phyloP scores from a whole-genome alignment of 1,140 invertebrate species.

The Oreohelix idahoensis region DNA sequence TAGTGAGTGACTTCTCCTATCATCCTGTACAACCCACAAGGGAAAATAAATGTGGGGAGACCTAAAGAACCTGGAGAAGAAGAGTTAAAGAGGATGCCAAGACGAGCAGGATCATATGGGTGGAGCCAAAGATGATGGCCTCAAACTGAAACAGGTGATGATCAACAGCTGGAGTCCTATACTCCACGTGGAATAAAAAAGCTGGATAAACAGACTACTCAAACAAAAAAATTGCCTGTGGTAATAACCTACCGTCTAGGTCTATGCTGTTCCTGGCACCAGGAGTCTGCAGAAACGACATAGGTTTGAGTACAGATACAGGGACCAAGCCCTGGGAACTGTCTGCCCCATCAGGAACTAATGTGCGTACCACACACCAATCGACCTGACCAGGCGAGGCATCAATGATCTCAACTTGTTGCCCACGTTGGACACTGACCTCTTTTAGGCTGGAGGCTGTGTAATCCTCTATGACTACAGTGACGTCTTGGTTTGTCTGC shows the following conservation, averaged over 20 bases:
- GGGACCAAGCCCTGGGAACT: slow-evolving; percentile 85
- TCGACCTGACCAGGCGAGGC: slow-evolving; percentile 72
- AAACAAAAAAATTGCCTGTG: too few relatives aligned
- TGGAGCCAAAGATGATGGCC: too few relatives aligned
- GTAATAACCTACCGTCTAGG: slow-evolving; percentile 62
- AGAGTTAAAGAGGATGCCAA: too few relatives aligned
- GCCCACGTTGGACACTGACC: slow-evolving; percentile 72
- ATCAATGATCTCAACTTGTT: slow-evolving; percentile 93
- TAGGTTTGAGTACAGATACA: slow-evolving; percentile 85
- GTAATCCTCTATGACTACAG: slow-evolving; percentile 68
- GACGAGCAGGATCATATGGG: too few relatives aligned
- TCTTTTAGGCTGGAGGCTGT: slow-evolving; percentile 61
- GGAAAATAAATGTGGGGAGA: too few relatives aligned
- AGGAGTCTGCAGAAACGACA: slow-evolving; percentile 59
- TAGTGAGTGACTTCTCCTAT: too few relatives aligned
- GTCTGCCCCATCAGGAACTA: slow-evolving; percentile 63
- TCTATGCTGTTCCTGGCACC: slow-evolving; percentile 69
- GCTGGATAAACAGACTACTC: too few relatives aligned
- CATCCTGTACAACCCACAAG: too few relatives aligned
- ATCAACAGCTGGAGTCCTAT: too few relatives aligned
- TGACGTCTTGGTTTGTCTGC: slow-evolving; percentile 61
- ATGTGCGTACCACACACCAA: slow-evolving; percentile 71
- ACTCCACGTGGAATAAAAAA: too few relatives aligned
- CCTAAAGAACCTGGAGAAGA: too few relatives aligned
- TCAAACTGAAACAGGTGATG: too few relatives aligned